A percentile compares a stretch with the other conserved stretches of the same genome.
These are phyloP conservation scores for Bombyx mori DNA, from an alignment of 1,140 invertebrate species.

Conservation along the genomic window DNA sequence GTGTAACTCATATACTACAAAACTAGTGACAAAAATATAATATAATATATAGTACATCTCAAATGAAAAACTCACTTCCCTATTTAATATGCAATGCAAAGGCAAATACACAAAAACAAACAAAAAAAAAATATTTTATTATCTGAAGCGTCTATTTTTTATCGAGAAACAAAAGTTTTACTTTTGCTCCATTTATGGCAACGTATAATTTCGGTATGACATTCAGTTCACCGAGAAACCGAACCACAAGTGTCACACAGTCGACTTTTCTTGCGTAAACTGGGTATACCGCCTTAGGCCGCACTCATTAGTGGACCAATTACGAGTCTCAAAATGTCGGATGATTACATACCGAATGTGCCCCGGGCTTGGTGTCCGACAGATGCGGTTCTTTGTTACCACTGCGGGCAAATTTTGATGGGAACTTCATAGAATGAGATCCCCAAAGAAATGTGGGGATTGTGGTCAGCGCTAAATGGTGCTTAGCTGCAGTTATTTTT, in stretches of 20 bases:
- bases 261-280: slow-evolving; percentile 47
- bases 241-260: slow-evolving; percentile 39
- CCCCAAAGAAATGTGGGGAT: slow-evolving; percentile 11
- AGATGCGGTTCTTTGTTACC: slow-evolving; percentile 48
- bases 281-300: slow-evolving; percentile 47
- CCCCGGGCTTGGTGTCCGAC: slow-evolving; percentile 39
- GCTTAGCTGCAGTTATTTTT: too few species aligned
- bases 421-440: slow-evolving; percentile 13
- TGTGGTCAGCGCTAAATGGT: not conserved
- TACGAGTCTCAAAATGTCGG: slow-evolving; percentile 53
- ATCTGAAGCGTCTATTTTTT: too few species aligned
- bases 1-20: too few species aligned
- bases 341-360: slow-evolving; percentile 45
- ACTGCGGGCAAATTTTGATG: slow-evolving; percentile 26
- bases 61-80: too few species aligned
- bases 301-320: slow-evolving; percentile 53
- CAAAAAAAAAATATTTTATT: too few species aligned
- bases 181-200: not conserved
- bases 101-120: too few species aligned
- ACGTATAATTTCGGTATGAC: slow-evolving; percentile 2
- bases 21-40: too few species aligned
- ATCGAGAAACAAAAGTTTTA: too few species aligned
- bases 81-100: too few species aligned
- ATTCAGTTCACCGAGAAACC: slow-evolving; percentile 1
- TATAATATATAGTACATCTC: too few species aligned